Evolutionary conservation across 2,888 invertebrate species (phyloP), one percentile per base, ranked within the genome.

Genomic region (Gymnoscelis rufifasciata): DNA sequence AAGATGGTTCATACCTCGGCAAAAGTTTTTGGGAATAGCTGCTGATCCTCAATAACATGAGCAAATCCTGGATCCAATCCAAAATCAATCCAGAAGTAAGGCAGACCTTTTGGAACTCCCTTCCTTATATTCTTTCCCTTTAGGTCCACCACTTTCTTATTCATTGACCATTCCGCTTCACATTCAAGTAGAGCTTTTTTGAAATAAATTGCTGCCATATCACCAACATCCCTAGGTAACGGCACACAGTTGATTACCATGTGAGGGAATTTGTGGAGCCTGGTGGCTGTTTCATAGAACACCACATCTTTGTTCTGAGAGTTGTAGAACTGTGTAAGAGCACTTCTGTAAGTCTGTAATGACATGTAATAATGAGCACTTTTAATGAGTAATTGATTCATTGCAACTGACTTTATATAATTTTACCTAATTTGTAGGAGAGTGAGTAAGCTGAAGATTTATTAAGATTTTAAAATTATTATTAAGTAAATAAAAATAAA

Each of bases 151-250:
- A 89, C 84, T 88, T 99, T 98, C 72, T 97, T 97, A 74, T 99
- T 99, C 66, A 94, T 93, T 3, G 96, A 91, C 98, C 98, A 99
- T 80, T 98, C 98, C 11, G 92, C 91, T 81, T 98, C 99, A 56
- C 96, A 96, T 75, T 99, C 99, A 64, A 95, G 90, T 46, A 99
- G 92, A 0, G 98, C 98, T 90, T 99, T 99, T 90, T 98, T 98
- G 78, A 99, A 99, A 80, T 97, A 99, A 66, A 99, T 97, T 0
- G 98, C 96, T 2, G 97, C 96, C 83, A 94, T 87, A 64, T 97
- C 96, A 1, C 96, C 97, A 11, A 92, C 90, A 76, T 96, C 95
- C 62, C 91, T 90, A 2, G 94, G 93, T 50, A 97, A 63, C 0
- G 99, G 97, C 7, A 99, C 90, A 87, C 98, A 98, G 66, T 98